A percentile compares a stretch with the other conserved stretches of the same genome.
phyloP scores from a whole-genome alignment of 2,797 vertebrate species.

The Aeoliscus strigatus region DNA sequence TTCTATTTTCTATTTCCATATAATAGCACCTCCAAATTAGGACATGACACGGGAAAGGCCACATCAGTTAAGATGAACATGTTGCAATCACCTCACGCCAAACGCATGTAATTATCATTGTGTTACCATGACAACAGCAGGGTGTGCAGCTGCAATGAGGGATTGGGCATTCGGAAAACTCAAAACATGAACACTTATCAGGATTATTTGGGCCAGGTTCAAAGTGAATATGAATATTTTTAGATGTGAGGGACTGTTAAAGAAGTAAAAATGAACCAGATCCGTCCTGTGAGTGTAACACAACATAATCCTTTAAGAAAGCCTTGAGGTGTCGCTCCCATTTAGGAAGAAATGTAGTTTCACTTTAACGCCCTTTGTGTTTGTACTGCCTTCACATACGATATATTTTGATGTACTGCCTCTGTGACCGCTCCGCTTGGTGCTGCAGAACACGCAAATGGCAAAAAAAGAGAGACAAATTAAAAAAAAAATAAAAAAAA shows the following conservation, averaged over 20 bases:
- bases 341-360: no score
- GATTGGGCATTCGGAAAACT: conserved; percentile 3
- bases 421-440: no score
- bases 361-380: no score
- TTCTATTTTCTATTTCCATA: conserved; percentile 15
- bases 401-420: no score
- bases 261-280: no score
- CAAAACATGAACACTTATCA: neutral
- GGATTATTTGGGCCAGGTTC: neutral
- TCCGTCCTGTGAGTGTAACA: no score
- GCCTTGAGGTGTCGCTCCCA: no score
- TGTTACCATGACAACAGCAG: conserved; percentile 34
- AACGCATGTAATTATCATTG: conserved; percentile 38
- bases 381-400: no score
- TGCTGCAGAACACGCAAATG: conserved; percentile 9
- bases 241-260: no score
- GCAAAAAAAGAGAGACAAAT: neutral
- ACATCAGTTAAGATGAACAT: conserved; percentile 26
- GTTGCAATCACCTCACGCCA: conserved; percentile 25
- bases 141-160: neutral
- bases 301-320: no score
- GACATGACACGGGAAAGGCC: conserved; percentile 10
- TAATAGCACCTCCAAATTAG: conserved; percentile 15
- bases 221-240: neutral
- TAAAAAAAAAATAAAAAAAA: conserved; percentile 6